phyloP scores from a whole-genome alignment of 2,797 vertebrate genomes.

The Lycodopsis pacificus region DNA sequence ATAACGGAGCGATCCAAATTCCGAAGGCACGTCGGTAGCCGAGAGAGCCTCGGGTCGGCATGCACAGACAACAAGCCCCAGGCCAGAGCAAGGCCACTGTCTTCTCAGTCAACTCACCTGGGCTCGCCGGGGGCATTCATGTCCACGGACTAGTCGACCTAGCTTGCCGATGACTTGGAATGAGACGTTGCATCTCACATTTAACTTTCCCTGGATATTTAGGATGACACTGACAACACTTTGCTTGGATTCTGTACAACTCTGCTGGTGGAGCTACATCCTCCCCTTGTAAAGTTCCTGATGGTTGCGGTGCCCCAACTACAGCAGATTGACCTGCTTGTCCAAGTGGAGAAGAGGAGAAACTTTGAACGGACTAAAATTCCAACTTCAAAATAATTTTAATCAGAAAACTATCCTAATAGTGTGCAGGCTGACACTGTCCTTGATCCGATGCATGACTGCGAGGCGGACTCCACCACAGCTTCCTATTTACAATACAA shows the following conservation, averaged over 20 bases:
- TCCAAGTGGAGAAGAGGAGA: slow-evolving; percentile 39
- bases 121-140: slow-evolving; percentile 2
- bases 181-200: slow-evolving; percentile 5
- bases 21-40: slow-evolving; percentile 27
- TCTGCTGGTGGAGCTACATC: neutral
- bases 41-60: slow-evolving; percentile 37
- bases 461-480: slow-evolving; percentile 51
- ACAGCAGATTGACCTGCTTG: slow-evolving; percentile 54
- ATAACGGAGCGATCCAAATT: slow-evolving; percentile 56
- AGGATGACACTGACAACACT: slow-evolving; percentile 8
- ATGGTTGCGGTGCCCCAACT: slow-evolving; percentile 15
- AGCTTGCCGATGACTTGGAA: slow-evolving; percentile 1
- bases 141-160: slow-evolving; percentile 21
- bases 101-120: slow-evolving; percentile 27
- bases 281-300: slow-evolving; percentile 8
- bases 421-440: slow-evolving; percentile 50
- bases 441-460: slow-evolving; percentile 70
- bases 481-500: slow-evolving; percentile 67
- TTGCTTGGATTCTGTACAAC: neutral
- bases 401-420: slow-evolving; percentile 67
- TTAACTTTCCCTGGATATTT: slow-evolving; percentile 3
- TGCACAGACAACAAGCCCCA: slow-evolving; percentile 51
- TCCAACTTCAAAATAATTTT: slow-evolving; percentile 61
- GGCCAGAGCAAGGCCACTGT: slow-evolving; percentile 45
- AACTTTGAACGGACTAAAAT: slow-evolving; percentile 51